phyloP scores from a whole-genome alignment of 2,113 vertebrate species.

The Platysternon megacephalum region DNA sequence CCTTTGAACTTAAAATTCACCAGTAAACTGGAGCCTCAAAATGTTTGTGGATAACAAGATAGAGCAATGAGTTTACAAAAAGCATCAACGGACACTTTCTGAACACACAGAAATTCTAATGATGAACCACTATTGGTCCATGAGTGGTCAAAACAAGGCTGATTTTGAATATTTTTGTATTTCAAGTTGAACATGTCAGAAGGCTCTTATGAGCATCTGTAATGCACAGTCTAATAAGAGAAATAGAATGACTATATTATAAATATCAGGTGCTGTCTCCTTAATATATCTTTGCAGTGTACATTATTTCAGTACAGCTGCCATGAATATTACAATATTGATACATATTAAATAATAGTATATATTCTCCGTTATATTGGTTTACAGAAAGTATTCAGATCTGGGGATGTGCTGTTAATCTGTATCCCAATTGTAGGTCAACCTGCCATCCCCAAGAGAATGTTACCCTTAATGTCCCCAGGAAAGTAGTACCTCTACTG shows the following conservation, averaged over 20 bases:
- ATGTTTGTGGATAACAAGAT: background rate
- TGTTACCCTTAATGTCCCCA: accelerated
- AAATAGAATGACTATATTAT: background rate
- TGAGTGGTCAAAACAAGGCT: background rate
- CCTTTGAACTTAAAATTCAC: background rate
- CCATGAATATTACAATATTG: accelerated
- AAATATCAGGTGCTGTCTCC: background rate
- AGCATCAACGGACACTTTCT: background rate
- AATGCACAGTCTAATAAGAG: background rate
- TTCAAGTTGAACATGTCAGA: background rate
- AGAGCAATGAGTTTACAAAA: background rate
- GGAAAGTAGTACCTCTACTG: background rate
- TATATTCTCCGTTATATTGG: background rate
- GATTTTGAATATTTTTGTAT: background rate
- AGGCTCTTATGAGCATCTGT: background rate
- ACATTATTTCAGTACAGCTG: background rate
- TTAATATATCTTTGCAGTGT: background rate
- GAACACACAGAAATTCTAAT: background rate
- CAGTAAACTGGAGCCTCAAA: background rate
- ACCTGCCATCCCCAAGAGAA: background rate
- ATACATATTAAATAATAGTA: background rate
- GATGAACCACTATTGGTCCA: background rate
- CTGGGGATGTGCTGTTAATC: background rate
- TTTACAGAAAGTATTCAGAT: background rate
- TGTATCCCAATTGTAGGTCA: background rate